Conservation (phyloP, 2,888 invertebrate genomes). For the Neelides folsomi region DNA sequence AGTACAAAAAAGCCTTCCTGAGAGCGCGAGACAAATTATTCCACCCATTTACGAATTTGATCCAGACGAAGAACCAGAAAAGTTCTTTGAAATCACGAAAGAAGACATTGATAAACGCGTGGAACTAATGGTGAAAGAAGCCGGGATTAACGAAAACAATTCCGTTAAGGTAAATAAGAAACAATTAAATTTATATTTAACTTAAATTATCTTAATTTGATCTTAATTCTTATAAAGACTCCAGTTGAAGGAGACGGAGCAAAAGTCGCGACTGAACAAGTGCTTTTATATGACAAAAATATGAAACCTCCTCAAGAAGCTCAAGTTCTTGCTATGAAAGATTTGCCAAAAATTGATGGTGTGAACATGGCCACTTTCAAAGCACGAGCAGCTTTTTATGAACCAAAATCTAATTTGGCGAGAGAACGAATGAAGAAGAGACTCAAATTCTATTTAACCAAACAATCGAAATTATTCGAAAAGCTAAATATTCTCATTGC, state of each 20-base stretch:
- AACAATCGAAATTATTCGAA: slow-evolving; percentile 50
- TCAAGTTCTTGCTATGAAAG: not conserved
- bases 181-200: no score
- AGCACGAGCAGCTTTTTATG: slow-evolving; percentile 23
- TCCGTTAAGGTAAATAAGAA: no score
- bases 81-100: slow-evolving; percentile 16
- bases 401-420: slow-evolving; percentile 16
- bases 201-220: no score
- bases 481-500: slow-evolving; percentile 48
- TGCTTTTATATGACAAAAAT: not conserved
- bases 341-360: slow-evolving; percentile 9
- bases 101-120: slow-evolving; percentile 1
- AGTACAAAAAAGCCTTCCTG: slow-evolving; percentile 50
- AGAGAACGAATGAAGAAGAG: slow-evolving; percentile 12
- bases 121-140: slow-evolving; percentile 5
- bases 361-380: slow-evolving; percentile 23
- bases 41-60: slow-evolving; percentile 45
- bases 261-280: not conserved
- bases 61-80: slow-evolving; percentile 42
- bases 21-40: slow-evolving; percentile 40
- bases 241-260: not conserved
- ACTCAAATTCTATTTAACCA: slow-evolving; percentile 32
- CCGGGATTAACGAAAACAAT: not conserved
- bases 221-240: not conserved
- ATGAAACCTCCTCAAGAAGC: slow-evolving; percentile 5